These are phyloP conservation scores for Empis stercorea DNA, from an alignment of 2,888 invertebrate genomes.

Conservation along the genomic window DNA sequence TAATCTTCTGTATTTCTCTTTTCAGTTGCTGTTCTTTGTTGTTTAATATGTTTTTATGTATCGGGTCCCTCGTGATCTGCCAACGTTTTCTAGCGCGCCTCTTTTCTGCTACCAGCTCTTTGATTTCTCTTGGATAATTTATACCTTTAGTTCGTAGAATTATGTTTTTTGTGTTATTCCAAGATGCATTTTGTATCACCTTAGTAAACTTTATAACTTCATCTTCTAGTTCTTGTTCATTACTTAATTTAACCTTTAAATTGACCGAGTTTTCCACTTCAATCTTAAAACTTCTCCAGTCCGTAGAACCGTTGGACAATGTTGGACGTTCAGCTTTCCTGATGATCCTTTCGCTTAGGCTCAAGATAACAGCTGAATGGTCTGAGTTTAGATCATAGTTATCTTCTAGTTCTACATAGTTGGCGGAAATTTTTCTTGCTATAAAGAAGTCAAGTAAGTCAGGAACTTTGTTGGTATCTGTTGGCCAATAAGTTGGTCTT, in stretches of 20 bases:
- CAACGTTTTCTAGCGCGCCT: background rate
- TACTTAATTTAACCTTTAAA: background rate
- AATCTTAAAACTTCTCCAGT: background rate
- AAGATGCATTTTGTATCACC: background rate
- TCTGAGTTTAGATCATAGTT: constrained; percentile 2
- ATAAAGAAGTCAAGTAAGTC: constrained; percentile 4
- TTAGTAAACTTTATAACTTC: background rate
- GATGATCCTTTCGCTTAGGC: background rate
- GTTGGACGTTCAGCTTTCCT: background rate
- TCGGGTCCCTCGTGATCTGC: background rate
- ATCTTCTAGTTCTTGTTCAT: background rate
- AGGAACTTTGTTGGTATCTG: background rate
- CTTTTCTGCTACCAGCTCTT: background rate
- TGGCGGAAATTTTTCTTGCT: background rate
- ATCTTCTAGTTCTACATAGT: background rate
- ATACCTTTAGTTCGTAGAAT: too few species aligned
- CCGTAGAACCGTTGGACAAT: background rate
- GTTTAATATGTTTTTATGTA: background rate
- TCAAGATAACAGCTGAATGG: background rate
- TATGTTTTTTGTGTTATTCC: background rate
- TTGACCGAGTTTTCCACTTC: background rate
- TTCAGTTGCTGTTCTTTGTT: background rate
- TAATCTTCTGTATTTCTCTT: background rate
- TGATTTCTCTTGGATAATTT: background rate
- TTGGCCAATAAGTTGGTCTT: constrained; percentile 1